Conservation (phyloP, 2,888 invertebrate genomes). For the Hedya salicella region DNA sequence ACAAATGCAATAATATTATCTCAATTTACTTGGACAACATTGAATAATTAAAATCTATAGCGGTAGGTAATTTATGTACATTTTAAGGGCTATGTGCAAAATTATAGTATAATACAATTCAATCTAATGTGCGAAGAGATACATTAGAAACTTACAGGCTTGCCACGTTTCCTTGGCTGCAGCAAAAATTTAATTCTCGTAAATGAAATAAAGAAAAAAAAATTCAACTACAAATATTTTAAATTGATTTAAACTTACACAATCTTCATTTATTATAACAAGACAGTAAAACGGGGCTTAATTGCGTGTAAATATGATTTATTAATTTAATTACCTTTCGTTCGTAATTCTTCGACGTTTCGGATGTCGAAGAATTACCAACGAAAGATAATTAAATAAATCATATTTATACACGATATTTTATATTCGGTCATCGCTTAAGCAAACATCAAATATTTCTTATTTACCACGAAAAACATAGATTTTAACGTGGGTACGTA, state of each 20-base stretch:
- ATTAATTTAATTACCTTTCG: too few species aligned
- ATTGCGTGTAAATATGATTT: too few species aligned
- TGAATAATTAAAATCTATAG: neutral
- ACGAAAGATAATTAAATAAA: too few species aligned
- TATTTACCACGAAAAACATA: too few species aligned
- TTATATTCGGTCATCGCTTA: too few species aligned
- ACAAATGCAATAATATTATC: slow-evolving; percentile 1
- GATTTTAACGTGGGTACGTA: too few species aligned
- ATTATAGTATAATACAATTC: slow-evolving; percentile 23
- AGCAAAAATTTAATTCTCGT: slow-evolving; percentile 63
- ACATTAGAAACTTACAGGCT: slow-evolving; percentile 83
- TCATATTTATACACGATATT: too few species aligned
- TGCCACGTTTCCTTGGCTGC: slow-evolving; percentile 90
- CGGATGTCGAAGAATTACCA: too few species aligned
- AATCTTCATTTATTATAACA: neutral
- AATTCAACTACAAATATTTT: neutral
- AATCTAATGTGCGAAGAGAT: slow-evolving; percentile 30
- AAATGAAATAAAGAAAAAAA: slow-evolving; percentile 35
- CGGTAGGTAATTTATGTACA: neutral
- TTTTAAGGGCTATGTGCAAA: slow-evolving; percentile 34
- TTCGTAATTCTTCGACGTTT: too few species aligned
- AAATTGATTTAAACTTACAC: too few species aligned
- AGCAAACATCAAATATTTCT: too few species aligned
- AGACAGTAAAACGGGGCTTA: too few species aligned
- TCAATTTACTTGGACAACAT: neutral